Evolutionary conservation across 2,888 invertebrate species (phyloP).

Genomic region (Athripsodes cinereus): DNA sequence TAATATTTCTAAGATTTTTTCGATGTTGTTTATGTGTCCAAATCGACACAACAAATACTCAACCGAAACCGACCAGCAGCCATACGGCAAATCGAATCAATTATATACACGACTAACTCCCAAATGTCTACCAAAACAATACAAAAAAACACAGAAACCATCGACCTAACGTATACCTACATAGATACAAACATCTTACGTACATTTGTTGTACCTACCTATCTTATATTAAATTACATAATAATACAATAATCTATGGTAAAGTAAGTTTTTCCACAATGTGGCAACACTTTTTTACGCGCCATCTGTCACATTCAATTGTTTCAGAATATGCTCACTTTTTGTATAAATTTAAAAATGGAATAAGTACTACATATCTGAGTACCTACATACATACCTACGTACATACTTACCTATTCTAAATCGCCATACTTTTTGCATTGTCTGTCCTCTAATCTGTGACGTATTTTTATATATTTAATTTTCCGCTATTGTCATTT

Average conservation of each 20-base stretch:
- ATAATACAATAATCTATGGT: not conserved
- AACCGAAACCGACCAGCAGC: not conserved
- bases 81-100: slow-evolving; percentile 9
- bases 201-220: not conserved
- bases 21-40: no score
- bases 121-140: not conserved
- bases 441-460: no score
- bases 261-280: not conserved
- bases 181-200: not conserved
- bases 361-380: no score
- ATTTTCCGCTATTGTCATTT: no score
- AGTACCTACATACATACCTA: no score
- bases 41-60: not conserved
- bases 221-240: not conserved
- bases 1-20: no score
- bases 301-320: slow-evolving; percentile 3
- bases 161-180: not conserved
- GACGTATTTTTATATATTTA: no score
- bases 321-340: not conserved
- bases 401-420: no score
- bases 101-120: slow-evolving; percentile 7
- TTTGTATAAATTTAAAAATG: no score
- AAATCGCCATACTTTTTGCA: no score
- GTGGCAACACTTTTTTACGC: slow-evolving; percentile 4
- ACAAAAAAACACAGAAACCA: not conserved